phyloP scores from a whole-genome alignment of 2,113 vertebrate species.

The Propithecus coquereli region DNA sequence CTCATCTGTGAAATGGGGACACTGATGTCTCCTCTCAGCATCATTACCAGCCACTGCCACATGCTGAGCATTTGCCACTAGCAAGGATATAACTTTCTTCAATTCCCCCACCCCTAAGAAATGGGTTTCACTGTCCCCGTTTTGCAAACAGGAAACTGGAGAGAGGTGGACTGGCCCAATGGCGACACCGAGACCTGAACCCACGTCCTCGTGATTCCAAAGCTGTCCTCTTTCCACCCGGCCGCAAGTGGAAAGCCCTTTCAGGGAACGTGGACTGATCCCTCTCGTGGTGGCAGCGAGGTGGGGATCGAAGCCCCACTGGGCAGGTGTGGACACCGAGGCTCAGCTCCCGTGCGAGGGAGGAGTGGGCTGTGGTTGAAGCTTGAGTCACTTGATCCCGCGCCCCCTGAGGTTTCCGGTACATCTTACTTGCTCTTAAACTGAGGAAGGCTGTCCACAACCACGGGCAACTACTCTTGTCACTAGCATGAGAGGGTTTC shows the following conservation, averaged over 20 bases:
- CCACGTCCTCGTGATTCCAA: rapidly evolving
- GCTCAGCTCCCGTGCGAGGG: rapidly evolving
- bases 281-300: rapidly evolving
- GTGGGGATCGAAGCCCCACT: background rate
- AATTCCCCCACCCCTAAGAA: background rate
- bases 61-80: rapidly evolving
- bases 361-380: background rate
- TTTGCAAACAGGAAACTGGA: background rate
- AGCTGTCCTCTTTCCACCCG: rapidly evolving
- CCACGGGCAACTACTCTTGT: rapidly evolving
- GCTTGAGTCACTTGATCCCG: background rate
- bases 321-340: background rate
- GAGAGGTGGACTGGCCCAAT: background rate
- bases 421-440: background rate
- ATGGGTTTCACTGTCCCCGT: background rate
- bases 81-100: rapidly evolving
- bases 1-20: background rate
- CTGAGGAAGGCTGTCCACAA: background rate
- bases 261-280: background rate
- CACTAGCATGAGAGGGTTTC: background rate
- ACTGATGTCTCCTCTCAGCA: rapidly evolving
- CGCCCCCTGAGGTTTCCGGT: background rate
- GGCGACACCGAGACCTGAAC: rapidly evolving
- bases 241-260: rapidly evolving
- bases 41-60: too few relatives aligned